Percentiles rank a stretch among this genome's conserved stretches.
phyloP scores from a whole-genome alignment of 1,140 invertebrate species.

The Phymastichus coffea region DNA sequence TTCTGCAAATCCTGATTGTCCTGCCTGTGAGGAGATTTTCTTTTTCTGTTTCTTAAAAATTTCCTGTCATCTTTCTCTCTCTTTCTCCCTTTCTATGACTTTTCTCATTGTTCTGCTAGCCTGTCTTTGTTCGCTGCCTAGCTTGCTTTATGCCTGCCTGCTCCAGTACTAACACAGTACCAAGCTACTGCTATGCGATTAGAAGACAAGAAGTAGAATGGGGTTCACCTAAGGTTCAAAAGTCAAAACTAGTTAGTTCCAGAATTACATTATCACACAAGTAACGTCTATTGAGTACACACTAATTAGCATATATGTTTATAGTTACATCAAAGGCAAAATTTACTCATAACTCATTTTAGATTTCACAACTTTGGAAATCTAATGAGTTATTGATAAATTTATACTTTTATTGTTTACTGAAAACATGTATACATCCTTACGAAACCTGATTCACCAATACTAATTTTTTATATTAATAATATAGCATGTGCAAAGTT shows the following conservation, averaged over 20 bases:
- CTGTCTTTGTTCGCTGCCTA: conserved; percentile 46
- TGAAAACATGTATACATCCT: too few species aligned
- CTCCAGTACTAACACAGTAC: conserved; percentile 56
- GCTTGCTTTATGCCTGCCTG: conserved; percentile 50
- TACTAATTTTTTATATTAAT: too few species aligned
- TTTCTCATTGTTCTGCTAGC: conserved; percentile 46
- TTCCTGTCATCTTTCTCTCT: conserved; percentile 10
- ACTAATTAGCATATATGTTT: conserved; percentile 5
- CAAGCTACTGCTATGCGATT: conserved; percentile 51
- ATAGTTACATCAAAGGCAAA: background rate
- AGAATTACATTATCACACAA: conserved; percentile 16
- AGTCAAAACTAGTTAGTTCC: conserved; percentile 48
- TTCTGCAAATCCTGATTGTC: conserved; percentile 48
- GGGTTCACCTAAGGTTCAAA: conserved; percentile 58
- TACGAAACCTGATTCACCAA: too few species aligned
- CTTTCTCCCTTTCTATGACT: conserved; percentile 15
- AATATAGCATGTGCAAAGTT: too few species aligned
- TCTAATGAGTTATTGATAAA: too few species aligned
- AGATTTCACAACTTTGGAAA: too few species aligned
- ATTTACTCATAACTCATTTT: too few species aligned
- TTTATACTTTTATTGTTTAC: too few species aligned
- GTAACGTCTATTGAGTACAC: conserved; percentile 16
- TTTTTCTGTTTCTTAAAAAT: conserved; percentile 32
- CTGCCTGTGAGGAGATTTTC: conserved; percentile 34
- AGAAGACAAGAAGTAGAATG: conserved; percentile 55